Evolutionary conservation across 1,140 invertebrate species (phyloP).

Genomic region (Tetramorium alpestre): DNA sequence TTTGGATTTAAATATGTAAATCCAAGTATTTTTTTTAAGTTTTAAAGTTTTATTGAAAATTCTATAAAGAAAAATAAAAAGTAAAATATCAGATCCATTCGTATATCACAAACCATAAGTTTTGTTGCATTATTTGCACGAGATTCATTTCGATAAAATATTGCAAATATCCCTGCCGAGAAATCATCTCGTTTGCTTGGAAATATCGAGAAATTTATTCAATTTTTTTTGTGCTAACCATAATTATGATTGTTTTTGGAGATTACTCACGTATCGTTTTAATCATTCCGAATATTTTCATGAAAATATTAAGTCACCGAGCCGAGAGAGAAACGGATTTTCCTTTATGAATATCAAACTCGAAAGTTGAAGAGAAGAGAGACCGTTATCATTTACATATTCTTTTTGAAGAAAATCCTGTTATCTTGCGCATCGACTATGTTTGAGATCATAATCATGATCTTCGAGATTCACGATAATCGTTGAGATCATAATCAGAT

Average conservation of each 20-base stretch:
- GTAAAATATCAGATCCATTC: neutral
- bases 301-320: neutral
- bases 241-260: neutral
- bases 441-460: constrained; percentile 62
- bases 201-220: neutral
- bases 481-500: constrained; percentile 70
- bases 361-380: neutral
- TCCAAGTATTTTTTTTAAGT: neutral
- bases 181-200: neutral
- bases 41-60: neutral
- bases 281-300: constrained; percentile 5
- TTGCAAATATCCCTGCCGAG: neutral
- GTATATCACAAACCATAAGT: neutral
- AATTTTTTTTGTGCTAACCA: constrained; percentile 9
- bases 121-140: neutral
- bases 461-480: neutral
- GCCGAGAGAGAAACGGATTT: neutral
- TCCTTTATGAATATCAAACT: neutral
- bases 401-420: neutral
- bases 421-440: constrained; percentile 7
- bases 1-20: neutral
- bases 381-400: neutral
- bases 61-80: neutral
- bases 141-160: constrained; percentile 8
- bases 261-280: neutral